A percentile compares a stretch with the other conserved stretches of the same genome.
phyloP scores from a whole-genome alignment of 2,797 vertebrate genomes.

The Allobates femoralis region DNA sequence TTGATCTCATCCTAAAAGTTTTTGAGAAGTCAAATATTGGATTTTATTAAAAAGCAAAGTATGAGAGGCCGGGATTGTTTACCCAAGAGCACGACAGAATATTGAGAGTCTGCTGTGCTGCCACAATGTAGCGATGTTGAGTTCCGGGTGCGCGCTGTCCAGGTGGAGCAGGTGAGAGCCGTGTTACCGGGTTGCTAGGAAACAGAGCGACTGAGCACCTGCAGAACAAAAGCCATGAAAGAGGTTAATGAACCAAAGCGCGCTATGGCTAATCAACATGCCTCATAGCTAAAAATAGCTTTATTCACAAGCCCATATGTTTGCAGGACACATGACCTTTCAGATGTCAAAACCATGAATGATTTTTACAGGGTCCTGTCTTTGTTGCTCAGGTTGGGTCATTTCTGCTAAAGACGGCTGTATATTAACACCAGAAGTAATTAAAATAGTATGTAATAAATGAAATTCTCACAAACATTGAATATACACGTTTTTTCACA shows the following conservation, averaged over 20 bases:
- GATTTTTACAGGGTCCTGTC: neutral
- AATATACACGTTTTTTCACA: no score
- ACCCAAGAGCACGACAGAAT: slow-evolving; percentile 24
- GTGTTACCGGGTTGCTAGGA: slow-evolving; percentile 52
- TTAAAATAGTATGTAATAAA: neutral
- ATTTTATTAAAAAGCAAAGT: neutral
- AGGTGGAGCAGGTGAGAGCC: slow-evolving; percentile 47
- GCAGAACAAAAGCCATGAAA: slow-evolving; percentile 48
- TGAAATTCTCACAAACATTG: no score
- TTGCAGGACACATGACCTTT: slow-evolving; percentile 36
- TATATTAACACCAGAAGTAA: neutral
- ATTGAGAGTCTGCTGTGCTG: neutral
- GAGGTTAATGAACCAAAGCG: slow-evolving; percentile 60
- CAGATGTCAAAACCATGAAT: slow-evolving; percentile 9
- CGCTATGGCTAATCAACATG: slow-evolving; percentile 55
- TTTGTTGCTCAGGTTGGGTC: slow-evolving; percentile 2
- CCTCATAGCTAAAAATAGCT: slow-evolving; percentile 47
- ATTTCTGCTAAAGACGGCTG: neutral
- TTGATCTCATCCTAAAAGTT: slow-evolving; percentile 5
- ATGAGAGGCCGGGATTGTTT: neutral
- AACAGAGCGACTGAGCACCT: slow-evolving; percentile 51
- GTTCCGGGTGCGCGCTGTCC: neutral
- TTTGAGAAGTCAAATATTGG: neutral
- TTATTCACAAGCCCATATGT: slow-evolving; percentile 52
- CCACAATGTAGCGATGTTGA: neutral